A percentile compares a stretch with the other conserved stretches of the same genome.
These are phyloP conservation scores for Iphiclides podalirius DNA, from an alignment of 2,888 invertebrate genomes.

Conservation along the genomic window DNA sequence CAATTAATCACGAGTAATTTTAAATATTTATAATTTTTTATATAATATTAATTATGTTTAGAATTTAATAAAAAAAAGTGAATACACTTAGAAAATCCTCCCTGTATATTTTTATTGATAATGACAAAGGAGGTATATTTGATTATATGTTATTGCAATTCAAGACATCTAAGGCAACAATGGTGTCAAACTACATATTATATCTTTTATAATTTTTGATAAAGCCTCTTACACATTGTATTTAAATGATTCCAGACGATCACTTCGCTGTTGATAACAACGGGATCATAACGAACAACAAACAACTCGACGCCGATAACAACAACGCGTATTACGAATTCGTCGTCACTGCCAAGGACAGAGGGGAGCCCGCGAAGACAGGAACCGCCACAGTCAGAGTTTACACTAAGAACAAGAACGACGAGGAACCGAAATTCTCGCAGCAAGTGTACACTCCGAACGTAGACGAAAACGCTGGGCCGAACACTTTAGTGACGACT, in stretches of 20 bases:
- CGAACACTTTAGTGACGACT: slow-evolving; percentile 96
- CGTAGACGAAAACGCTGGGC: slow-evolving; percentile 97
- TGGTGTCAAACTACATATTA: no score
- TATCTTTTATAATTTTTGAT: no score
- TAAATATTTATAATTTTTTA: no score
- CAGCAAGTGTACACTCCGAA: slow-evolving; percentile 98
- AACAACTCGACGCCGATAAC: slow-evolving; percentile 96
- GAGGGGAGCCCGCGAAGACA: slow-evolving; percentile 94
- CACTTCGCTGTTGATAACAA: slow-evolving; percentile 96
- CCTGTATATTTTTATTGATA: no score
- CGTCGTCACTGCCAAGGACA: slow-evolving; percentile 95
- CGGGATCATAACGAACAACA: slow-evolving; percentile 95
- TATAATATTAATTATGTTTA: no score
- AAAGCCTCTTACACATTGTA: no score
- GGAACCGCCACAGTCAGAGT: slow-evolving; percentile 96
- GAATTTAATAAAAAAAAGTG: no score
- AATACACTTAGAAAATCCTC: no score
- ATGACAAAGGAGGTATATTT: no score
- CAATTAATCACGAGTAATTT: no score
- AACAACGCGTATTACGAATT: slow-evolving; percentile 98
- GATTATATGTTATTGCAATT: no score
- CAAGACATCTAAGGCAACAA: no score
- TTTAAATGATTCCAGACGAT: slow-evolving; percentile 87
- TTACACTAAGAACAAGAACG: slow-evolving; percentile 98
- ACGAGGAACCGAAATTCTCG: slow-evolving; percentile 97